A percentile compares a stretch with the other conserved stretches of the same genome.
Conservation (phyloP, 2,888 invertebrate genomes). For the Eupithecia insigniata region DNA sequence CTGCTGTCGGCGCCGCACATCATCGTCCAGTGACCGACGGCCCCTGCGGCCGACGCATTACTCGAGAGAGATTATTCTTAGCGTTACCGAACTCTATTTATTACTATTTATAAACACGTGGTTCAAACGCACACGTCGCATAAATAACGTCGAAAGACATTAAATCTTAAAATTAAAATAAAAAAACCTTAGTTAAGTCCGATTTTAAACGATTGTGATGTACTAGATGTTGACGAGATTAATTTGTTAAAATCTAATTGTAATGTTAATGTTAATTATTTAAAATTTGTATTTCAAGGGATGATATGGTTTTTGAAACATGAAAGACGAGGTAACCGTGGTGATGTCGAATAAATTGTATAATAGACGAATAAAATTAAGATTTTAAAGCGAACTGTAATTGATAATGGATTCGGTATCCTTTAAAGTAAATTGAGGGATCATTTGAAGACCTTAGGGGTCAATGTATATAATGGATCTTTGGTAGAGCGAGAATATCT, state of each 20-base stretch:
- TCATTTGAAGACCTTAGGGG: slow-evolving; percentile 65
- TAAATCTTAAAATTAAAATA: slow-evolving; percentile 62
- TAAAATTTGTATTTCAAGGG: slow-evolving; percentile 41
- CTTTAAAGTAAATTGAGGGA: slow-evolving; percentile 75
- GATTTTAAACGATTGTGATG: slow-evolving; percentile 80
- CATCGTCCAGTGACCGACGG: slow-evolving; percentile 90
- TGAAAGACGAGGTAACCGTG: slow-evolving; percentile 35
- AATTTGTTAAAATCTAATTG: slow-evolving; percentile 71
- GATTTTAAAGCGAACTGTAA: slow-evolving; percentile 38
- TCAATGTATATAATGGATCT: slow-evolving; percentile 73
- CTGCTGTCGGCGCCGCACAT: slow-evolving; percentile 96
- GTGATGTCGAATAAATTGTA: slow-evolving; percentile 38
- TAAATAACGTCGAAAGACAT: slow-evolving; percentile 70
- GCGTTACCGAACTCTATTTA: slow-evolving; percentile 42
- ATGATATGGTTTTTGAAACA: slow-evolving; percentile 40
- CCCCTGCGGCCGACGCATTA: slow-evolving; percentile 42
- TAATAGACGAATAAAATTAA: slow-evolving; percentile 32
- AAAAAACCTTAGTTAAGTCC: slow-evolving; percentile 70
- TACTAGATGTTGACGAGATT: slow-evolving; percentile 78
- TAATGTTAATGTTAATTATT: slow-evolving; percentile 44
- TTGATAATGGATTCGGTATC: slow-evolving; percentile 58
- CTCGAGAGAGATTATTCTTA: slow-evolving; percentile 77
- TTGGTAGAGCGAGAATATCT: slow-evolving; percentile 55
- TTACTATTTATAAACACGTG: slow-evolving; percentile 59
- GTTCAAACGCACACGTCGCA: slow-evolving; percentile 79